Conservation (phyloP, 2,797 vertebrate genomes). For the Threskiornis aethiopicus region DNA sequence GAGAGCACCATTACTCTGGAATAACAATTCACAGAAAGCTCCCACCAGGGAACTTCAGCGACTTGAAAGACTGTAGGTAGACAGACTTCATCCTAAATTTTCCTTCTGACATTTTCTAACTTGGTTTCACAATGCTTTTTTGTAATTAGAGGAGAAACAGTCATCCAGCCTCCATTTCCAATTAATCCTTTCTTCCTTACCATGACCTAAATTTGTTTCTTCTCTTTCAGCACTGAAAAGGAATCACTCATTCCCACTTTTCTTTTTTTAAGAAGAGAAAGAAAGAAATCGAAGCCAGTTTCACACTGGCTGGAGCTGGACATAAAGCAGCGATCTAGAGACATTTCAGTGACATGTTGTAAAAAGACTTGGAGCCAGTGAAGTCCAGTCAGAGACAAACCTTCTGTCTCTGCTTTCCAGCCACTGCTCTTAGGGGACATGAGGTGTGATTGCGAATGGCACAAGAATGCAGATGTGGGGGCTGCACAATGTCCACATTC, state of each 20-base stretch:
- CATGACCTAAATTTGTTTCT: not conserved
- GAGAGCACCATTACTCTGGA: not conserved
- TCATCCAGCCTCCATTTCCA: not conserved
- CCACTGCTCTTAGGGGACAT: not conserved
- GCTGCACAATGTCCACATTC: constrained; percentile 44
- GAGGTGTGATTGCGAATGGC: constrained; percentile 34
- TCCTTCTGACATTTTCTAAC: not conserved
- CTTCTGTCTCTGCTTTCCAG: constrained; percentile 42
- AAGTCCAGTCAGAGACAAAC: constrained; percentile 2
- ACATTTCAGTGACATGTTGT: constrained; percentile 7
- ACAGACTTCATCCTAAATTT: not conserved
- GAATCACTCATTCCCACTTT: not conserved
- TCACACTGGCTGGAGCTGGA: not conserved
- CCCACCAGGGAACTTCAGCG: not conserved
- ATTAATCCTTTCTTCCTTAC: not conserved
- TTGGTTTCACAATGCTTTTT: not conserved
- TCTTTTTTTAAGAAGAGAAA: not conserved
- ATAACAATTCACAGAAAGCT: not conserved
- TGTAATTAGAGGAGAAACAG: not conserved
- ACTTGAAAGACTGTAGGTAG: not conserved
- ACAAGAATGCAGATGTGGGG: constrained; percentile 28
- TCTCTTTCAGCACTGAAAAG: not conserved
- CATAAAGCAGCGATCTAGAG: not conserved
- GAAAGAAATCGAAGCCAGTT: not conserved
- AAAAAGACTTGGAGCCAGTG: constrained; percentile 5